Evolutionary conservation across 2,797 vertebrate genomes (phyloP).

Genomic region (Cephalopachus bancanus): DNA sequence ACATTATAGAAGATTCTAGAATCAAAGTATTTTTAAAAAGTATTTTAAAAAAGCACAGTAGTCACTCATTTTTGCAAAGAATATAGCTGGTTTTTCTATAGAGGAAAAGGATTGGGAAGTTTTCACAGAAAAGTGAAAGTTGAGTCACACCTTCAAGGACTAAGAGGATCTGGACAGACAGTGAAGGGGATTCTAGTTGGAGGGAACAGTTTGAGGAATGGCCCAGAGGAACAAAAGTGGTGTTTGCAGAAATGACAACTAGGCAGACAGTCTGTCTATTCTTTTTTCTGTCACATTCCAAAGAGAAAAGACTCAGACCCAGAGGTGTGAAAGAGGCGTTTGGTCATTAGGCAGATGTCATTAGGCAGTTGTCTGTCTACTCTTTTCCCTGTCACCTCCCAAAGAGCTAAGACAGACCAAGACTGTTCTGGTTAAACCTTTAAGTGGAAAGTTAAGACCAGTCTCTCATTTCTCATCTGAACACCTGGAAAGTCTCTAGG

Average conservation of each 20-base stretch:
- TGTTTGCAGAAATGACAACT: not conserved
- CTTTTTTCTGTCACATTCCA: not conserved
- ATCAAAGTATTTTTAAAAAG: not conserved
- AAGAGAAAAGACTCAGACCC: constrained; percentile 29
- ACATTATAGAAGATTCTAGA: not conserved
- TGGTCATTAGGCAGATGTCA: not conserved
- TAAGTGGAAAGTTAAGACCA: constrained; percentile 63
- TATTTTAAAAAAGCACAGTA: not conserved
- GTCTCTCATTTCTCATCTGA: constrained; percentile 60
- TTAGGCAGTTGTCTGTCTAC: not conserved
- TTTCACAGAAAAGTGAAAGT: constrained; percentile 12
- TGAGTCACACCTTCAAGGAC: not conserved
- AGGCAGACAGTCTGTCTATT: not conserved
- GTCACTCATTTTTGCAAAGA: constrained; percentile 28
- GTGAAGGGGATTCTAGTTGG: not conserved
- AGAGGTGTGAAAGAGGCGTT: not conserved
- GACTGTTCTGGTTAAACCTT: constrained; percentile 25
- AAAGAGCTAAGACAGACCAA: constrained; percentile 20
- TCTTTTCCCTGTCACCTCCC: not conserved
- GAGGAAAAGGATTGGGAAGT: not conserved
- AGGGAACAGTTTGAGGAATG: not conserved
- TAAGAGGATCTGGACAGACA: not conserved
- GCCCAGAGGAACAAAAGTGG: not conserved
- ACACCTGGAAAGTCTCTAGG: constrained; percentile 72
- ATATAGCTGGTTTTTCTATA: not conserved